Conservation (phyloP, 64 coral and sea anemone genomes). For the Actinia tenebrosa region DNA sequence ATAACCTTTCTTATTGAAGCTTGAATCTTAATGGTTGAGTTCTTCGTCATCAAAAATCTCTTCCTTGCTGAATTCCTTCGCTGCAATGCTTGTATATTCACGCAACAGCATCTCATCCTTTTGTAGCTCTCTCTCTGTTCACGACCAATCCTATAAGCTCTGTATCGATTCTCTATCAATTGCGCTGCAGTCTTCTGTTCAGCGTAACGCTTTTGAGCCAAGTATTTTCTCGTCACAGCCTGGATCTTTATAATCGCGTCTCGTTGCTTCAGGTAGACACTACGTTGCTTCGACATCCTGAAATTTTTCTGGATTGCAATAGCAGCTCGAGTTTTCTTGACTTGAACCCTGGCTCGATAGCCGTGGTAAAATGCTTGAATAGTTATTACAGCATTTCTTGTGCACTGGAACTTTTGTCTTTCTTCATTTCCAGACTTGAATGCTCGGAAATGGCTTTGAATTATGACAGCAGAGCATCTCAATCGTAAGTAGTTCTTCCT, state of each 20-base stretch:
- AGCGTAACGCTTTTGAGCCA: conserved; percentile 1
- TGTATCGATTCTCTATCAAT: conserved; percentile 60
- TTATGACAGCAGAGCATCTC: conserved; percentile 39
- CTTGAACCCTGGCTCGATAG: conserved; percentile 27
- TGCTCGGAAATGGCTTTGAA: conserved; percentile 58
- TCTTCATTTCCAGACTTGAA: conserved; percentile 31
- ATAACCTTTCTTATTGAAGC: conserved; percentile 22
- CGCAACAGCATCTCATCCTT: conserved; percentile 34
- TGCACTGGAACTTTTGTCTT: conserved; percentile 22
- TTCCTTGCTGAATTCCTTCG: conserved; percentile 36
- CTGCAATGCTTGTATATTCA: conserved; percentile 58
- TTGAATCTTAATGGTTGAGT: conserved; percentile 38
- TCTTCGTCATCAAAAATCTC: conserved; percentile 8
- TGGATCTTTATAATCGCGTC: conserved; percentile 43
- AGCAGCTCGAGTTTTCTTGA: conserved; percentile 20
- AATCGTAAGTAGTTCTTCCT: conserved; percentile 24
- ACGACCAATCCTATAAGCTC: conserved; percentile 33
- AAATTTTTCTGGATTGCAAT: conserved; percentile 36
- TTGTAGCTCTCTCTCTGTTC: conserved; percentile 41
- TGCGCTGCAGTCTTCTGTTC: background rate
- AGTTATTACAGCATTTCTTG: conserved; percentile 33
- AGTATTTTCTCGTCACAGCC: conserved; percentile 28
- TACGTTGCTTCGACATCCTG: conserved; percentile 5
- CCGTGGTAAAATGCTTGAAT: conserved; percentile 71
- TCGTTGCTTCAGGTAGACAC: conserved; percentile 40